A percentile compares a stretch with the other conserved stretches of the same genome.
phyloP scores from a whole-genome alignment of 1,140 invertebrate genomes.

The Cydia strobilella region DNA sequence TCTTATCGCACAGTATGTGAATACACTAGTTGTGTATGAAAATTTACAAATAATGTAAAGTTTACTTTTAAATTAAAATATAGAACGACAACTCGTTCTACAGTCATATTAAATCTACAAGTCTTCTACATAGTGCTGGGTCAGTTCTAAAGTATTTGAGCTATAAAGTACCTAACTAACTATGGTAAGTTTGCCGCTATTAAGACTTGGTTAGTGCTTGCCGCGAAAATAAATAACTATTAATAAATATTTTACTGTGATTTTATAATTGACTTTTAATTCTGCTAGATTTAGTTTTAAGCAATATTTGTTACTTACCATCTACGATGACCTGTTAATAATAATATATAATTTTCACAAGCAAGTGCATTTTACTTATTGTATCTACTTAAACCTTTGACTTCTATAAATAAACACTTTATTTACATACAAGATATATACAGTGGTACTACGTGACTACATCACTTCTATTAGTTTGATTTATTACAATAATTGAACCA shows the following conservation, averaged over 20 bases:
- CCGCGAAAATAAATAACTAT: slow-evolving; percentile 33
- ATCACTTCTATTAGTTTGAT: too few relatives aligned
- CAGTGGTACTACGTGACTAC: too few relatives aligned
- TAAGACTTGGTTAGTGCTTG: slow-evolving; percentile 11
- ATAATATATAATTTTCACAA: slow-evolving; percentile 35
- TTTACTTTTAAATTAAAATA: too few relatives aligned
- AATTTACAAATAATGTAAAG: too few relatives aligned
- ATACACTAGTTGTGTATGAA: too few relatives aligned
- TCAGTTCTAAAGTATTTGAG: not conserved
- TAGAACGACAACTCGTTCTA: too few relatives aligned
- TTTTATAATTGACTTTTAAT: slow-evolving; percentile 54
- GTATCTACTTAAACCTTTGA: not conserved
- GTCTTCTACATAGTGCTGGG: not conserved
- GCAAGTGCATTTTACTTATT: slow-evolving; percentile 9
- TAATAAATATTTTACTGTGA: slow-evolving; percentile 55
- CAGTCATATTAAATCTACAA: too few relatives aligned
- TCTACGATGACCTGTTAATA: slow-evolving; percentile 37
- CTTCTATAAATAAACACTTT: too few relatives aligned
- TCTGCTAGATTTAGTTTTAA: slow-evolving; percentile 47
- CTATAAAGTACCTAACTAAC: not conserved
- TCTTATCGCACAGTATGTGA: too few relatives aligned
- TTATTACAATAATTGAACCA: too few relatives aligned
- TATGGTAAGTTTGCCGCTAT: not conserved
- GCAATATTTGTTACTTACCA: slow-evolving; percentile 40
- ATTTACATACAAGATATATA: too few relatives aligned